Conservation (phyloP, 2,888 invertebrate genomes). For the Barypeithes pellucidus region DNA sequence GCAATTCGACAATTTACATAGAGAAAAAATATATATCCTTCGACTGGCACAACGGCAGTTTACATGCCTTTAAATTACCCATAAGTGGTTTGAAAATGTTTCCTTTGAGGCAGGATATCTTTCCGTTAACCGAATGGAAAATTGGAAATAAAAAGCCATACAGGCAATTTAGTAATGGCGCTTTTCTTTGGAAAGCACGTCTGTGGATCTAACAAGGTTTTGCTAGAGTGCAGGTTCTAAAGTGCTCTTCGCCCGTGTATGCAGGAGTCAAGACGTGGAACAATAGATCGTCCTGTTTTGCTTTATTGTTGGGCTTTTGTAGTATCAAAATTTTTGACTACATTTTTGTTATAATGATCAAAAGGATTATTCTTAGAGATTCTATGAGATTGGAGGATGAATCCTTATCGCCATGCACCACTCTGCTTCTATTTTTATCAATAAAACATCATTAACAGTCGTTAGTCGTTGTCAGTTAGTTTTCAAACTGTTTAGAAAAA, state of each 20-base stretch:
- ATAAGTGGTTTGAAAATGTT: conserved; percentile 19
- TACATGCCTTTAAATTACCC: conserved; percentile 10
- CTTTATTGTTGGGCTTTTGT: not conserved
- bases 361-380: no score
- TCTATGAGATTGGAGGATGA: no score
- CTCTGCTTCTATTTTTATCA: no score
- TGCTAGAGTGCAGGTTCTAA: conserved; percentile 8
- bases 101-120: conserved; percentile 18
- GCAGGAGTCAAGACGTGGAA: not conserved
- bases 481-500: no score
- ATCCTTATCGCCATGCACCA: no score
- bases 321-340: not conserved
- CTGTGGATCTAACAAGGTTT: conserved; percentile 20
- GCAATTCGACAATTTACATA: conserved; percentile 5
- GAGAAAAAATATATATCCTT: conserved; percentile 20
- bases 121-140: conserved; percentile 14
- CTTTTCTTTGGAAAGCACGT: conserved; percentile 13
- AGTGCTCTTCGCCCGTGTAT: not conserved
- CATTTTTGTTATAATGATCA: no score
- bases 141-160: conserved; percentile 22
- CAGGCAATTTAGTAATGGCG: conserved; percentile 23
- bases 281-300: not conserved
- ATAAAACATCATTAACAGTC: no score
- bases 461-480: no score
- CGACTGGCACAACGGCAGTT: conserved; percentile 14